phyloP scores from a whole-genome alignment of 2,113 vertebrate genomes.

The Ancistrus triradiatus region DNA sequence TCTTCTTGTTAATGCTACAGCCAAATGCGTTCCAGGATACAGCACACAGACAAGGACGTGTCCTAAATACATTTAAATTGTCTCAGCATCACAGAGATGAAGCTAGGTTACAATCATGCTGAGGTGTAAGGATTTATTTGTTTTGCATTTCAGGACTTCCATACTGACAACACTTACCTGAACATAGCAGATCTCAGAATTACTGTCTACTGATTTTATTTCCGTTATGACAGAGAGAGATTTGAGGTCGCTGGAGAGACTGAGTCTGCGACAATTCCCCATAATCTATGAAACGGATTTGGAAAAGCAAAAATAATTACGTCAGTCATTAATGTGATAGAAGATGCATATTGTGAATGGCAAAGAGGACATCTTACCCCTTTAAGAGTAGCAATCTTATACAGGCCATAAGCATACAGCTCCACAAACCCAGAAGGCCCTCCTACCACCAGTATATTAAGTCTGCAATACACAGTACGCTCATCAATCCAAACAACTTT shows the following conservation, averaged over 20 bases:
- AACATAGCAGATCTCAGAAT: slow-evolving; percentile 79
- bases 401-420: slow-evolving; percentile 96
- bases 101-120: no score
- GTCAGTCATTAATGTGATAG: no score
- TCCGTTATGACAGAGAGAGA: slow-evolving; percentile 87
- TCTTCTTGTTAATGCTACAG: no score
- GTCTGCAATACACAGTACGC: slow-evolving; percentile 58
- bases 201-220: slow-evolving; percentile 59
- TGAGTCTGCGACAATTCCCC: slow-evolving; percentile 83
- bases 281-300: slow-evolving; percentile 69
- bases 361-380: slow-evolving; percentile 63
- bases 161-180: slow-evolving; percentile 81
- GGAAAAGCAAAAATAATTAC: no score
- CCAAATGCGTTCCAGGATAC: no score
- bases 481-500: background rate
- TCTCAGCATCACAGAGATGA: no score
- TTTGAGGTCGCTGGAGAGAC: slow-evolving; percentile 90
- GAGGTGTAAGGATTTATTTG: no score
- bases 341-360: background rate
- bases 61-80: no score
- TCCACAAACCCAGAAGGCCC: slow-evolving; percentile 85
- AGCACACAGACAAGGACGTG: no score
- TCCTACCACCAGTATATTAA: slow-evolving; percentile 92
- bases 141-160: no score
- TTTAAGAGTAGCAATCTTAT: slow-evolving; percentile 89